Conservation (phyloP, 1,140 invertebrate species). For the honey bee (Apis mellifera) region Amel_HAv3.1 CM009931.2:8813501-8814000, state of each 20-base stretch:
- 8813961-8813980: background rate
- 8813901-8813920: slow-evolving; percentile 16
- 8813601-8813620: too few species aligned
- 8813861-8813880: background rate
- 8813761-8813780: background rate
- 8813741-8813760: background rate
- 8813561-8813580: too few species aligned
- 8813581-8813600: too few species aligned
- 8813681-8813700: background rate
- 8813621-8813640: too few species aligned
- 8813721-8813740: slow-evolving; percentile 10
- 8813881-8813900: slow-evolving; percentile 3
- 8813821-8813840: background rate
- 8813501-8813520: too few species aligned
- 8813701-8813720: background rate
- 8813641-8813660: too few species aligned
- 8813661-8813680: too few species aligned
- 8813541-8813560: too few species aligned
- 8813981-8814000: background rate
- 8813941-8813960: background rate
- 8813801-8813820: background rate
- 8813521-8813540: too few species aligned
- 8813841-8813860: too few species aligned
- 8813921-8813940: slow-evolving; percentile 4
- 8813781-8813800: background rate